These are phyloP conservation scores for Carterocephalus palaemon DNA, from an alignment of 2,888 invertebrate genomes.

Conservation along the genomic window DNA sequence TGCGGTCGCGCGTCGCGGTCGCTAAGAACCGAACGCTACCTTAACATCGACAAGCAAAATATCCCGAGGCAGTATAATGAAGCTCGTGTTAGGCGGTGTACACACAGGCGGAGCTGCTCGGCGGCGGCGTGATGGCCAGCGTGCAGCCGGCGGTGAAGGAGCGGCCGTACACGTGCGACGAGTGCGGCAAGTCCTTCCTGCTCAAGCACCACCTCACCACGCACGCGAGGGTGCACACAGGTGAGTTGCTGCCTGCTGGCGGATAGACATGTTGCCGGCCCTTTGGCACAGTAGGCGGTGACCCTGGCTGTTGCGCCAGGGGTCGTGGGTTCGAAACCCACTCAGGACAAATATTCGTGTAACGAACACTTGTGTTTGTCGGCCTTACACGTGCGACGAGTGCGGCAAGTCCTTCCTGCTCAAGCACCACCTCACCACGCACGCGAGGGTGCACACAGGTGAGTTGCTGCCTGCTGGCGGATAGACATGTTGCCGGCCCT, in stretches of 20 bases:
- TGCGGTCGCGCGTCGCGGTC: too few relatives aligned
- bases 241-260: constrained; percentile 51
- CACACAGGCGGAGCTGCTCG: constrained; percentile 66
- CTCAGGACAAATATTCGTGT: too few relatives aligned
- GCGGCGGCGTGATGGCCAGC: constrained; percentile 55
- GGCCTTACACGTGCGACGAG: constrained; percentile 89
- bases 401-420: constrained; percentile 90
- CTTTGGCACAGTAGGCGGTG: too few relatives aligned
- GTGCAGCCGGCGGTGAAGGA: constrained; percentile 76
- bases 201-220: constrained; percentile 91
- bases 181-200: constrained; percentile 90
- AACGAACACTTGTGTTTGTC: too few relatives aligned
- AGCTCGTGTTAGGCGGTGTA: constrained; percentile 60
- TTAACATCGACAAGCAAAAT: too few relatives aligned
- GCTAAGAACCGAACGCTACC: too few relatives aligned
- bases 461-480: constrained; percentile 33
- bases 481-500: too few relatives aligned
- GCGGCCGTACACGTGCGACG: constrained; percentile 88
- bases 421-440: constrained; percentile 91
- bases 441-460: constrained; percentile 89
- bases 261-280: too few relatives aligned
- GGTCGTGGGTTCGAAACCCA: too few relatives aligned
- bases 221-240: constrained; percentile 89
- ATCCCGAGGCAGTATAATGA: constrained; percentile 31
- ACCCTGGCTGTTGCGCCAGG: too few relatives aligned